phyloP scores from a whole-genome alignment of 2,797 vertebrate species.

The Poeciliopsis presidionis region DNA sequence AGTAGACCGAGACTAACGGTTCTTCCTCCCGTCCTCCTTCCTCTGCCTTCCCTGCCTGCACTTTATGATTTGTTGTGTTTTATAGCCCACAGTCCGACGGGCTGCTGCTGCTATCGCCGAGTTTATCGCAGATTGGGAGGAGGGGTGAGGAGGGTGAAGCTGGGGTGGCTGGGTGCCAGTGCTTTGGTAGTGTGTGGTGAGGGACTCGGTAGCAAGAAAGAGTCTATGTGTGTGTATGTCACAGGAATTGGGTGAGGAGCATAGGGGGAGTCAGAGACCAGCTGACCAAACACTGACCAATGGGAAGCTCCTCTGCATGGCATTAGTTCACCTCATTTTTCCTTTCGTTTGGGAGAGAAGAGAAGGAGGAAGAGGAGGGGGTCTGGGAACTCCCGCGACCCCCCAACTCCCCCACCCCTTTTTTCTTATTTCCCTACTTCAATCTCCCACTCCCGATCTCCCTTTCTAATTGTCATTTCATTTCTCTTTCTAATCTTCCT shows the following conservation, averaged over 20 bases:
- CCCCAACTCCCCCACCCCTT: background rate
- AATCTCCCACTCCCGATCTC: constrained; percentile 24
- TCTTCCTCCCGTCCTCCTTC: constrained; percentile 84
- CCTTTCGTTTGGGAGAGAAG: constrained; percentile 76
- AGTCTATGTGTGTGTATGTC: constrained; percentile 21
- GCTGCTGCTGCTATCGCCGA: constrained; percentile 92
- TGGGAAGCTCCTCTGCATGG: constrained; percentile 89
- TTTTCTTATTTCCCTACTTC: constrained; percentile 41
- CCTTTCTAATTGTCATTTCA: constrained; percentile 54
- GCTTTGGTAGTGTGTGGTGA: constrained; percentile 32
- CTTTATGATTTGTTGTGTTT: constrained; percentile 99
- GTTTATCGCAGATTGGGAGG: constrained; percentile 98
- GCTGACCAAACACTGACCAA: constrained; percentile 97
- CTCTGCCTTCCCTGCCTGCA: constrained; percentile 77
- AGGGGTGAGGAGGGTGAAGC: constrained; percentile 75
- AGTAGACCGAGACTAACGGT: constrained; percentile 69
- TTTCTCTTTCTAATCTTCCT: constrained; percentile 63
- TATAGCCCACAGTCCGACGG: constrained; percentile 92
- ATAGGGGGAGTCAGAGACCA: constrained; percentile 82
- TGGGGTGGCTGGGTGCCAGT: constrained; percentile 61
- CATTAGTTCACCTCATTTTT: constrained; percentile 54
- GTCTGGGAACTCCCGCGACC: constrained; percentile 14
- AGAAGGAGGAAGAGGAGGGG: constrained; percentile 79
- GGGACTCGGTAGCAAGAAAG: background rate
- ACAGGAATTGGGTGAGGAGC: constrained; percentile 67